Conservation (phyloP, 2,888 invertebrate species). For the Minunthozetes semirufus region DNA sequence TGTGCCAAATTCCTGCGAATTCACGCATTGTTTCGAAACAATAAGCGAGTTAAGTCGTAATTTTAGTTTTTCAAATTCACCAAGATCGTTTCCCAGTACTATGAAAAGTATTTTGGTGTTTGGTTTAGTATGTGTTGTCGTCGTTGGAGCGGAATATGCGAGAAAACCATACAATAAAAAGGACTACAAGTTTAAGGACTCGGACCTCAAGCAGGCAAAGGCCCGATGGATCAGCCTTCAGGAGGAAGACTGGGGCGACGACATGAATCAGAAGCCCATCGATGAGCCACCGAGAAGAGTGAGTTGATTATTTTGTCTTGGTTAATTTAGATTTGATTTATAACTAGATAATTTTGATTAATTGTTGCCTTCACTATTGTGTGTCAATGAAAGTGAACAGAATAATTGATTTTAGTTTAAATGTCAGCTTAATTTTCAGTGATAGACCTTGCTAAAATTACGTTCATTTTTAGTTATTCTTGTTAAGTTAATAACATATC, state of each 20-base stretch:
- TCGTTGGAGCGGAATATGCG: not conserved
- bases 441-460: too few species aligned
- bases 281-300: constrained; percentile 38
- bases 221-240: constrained; percentile 32
- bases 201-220: constrained; percentile 30
- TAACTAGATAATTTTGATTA: too few species aligned
- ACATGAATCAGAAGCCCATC: constrained; percentile 40
- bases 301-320: not conserved
- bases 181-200: constrained; percentile 22
- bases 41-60: not conserved
- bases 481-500: too few species aligned
- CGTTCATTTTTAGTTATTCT: too few species aligned
- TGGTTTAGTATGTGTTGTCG: not conserved
- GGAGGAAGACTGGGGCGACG: constrained; percentile 37
- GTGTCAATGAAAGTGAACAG: too few species aligned
- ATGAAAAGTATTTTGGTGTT: not conserved
- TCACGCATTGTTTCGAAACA: not conserved
- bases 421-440: too few species aligned
- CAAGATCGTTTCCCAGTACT: not conserved
- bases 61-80: not conserved
- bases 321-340: too few species aligned
- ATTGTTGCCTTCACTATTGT: too few species aligned
- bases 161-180: not conserved
- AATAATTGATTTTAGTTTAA: too few species aligned
- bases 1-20: not conserved